phyloP scores from a whole-genome alignment of 2,888 invertebrate genomes.

The Sinhomidia bicolor region DNA sequence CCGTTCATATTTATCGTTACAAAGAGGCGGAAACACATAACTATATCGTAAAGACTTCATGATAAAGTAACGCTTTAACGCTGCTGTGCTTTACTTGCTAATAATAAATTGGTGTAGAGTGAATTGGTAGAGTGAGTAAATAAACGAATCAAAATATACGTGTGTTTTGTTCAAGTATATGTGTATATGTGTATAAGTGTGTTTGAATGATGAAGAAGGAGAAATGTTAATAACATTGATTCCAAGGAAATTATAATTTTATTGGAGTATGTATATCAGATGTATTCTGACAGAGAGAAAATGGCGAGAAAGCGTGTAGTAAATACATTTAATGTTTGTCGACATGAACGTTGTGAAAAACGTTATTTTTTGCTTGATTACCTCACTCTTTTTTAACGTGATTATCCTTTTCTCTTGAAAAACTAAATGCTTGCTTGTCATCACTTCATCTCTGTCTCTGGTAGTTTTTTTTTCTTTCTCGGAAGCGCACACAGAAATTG shows the following conservation, averaged over 20 bases:
- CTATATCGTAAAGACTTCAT: no score
- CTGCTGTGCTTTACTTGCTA: no score
- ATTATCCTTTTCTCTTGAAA: neutral
- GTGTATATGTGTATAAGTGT: no score
- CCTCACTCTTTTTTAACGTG: neutral
- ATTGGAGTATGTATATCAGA: no score
- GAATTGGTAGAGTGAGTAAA: no score
- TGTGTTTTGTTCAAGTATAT: no score
- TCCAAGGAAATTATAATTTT: no score
- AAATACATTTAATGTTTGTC: constrained; percentile 52
- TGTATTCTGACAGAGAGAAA: neutral
- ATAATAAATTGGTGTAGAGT: no score
- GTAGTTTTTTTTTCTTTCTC: constrained; percentile 49
- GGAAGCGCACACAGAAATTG: constrained; percentile 16
- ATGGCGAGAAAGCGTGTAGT: neutral
- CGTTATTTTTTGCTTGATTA: constrained; percentile 23
- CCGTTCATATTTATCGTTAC: no score
- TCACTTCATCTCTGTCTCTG: neutral
- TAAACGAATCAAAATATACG: no score
- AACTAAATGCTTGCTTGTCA: neutral
- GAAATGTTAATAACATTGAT: neutral
- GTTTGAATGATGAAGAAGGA: neutral
- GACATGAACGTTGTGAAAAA: constrained; percentile 16
- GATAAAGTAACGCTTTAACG: no score
- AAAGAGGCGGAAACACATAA: no score